Evolutionary conservation across 64 coral and sea anemone species (phyloP).

Genomic region (Astreopora myriophthalma): DNA sequence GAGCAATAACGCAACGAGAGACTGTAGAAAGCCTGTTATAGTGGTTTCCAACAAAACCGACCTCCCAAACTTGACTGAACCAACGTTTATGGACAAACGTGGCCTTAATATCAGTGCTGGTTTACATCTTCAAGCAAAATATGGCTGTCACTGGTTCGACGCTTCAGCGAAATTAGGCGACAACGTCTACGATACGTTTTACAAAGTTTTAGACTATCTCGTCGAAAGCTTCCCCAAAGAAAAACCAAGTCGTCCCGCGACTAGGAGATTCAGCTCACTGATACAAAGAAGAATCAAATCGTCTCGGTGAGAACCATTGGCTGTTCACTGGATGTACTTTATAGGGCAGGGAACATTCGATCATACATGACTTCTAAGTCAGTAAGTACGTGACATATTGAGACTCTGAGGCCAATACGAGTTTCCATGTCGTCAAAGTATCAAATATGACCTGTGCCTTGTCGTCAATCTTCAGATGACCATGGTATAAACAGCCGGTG

Average conservation of each 20-base stretch:
- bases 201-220: constrained; percentile 30
- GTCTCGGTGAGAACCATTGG: neutral
- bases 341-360: neutral
- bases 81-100: constrained; percentile 17
- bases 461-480: neutral
- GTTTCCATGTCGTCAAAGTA: neutral
- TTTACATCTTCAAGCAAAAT: constrained; percentile 11
- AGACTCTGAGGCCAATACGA: too few species aligned
- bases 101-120: constrained; percentile 37
- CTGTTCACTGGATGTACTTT: neutral
- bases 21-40: constrained; percentile 41
- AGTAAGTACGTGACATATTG: too few species aligned
- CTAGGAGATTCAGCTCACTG: constrained; percentile 39
- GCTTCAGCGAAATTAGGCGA: constrained; percentile 40
- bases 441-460: too few species aligned
- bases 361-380: too few species aligned
- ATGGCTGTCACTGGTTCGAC: constrained; percentile 46
- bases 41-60: constrained; percentile 80
- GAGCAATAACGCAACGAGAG: neutral
- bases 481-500: neutral
- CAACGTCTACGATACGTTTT: constrained; percentile 35
- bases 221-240: neutral
- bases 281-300: constrained; percentile 15
- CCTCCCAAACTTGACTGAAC: constrained; percentile 21
- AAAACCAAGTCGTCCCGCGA: neutral